Base-by-base conservation (phyloP, 2,113 vertebrate genomes). In the Phainopepla nitens region DNA sequence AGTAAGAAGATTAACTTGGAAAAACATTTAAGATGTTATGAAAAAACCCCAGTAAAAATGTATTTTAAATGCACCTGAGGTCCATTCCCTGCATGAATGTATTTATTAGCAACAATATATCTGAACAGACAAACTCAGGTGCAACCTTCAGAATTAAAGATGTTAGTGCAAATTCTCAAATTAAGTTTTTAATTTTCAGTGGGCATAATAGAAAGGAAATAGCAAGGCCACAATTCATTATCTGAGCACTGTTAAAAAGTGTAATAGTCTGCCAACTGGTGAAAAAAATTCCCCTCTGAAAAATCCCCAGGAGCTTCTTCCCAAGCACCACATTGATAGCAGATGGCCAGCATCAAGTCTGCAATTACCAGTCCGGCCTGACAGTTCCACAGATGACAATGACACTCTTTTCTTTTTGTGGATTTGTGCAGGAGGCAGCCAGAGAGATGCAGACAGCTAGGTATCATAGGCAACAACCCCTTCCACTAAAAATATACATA, bases 271-370 rank as follows among this genome's bases (percentile, higher is more conserved):
- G 65, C 44, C 73, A 89, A 89, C 41, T 53, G 73, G 42, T 29
- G 50, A 91, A 91, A 89, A 89, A 89, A 78, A 71, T 17, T 36
- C 31, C 42, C 12, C 70, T 61, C 57, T n/a, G 44, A 85, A 79
- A 96, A 89, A 44, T 36, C 58, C 62, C 62, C 50, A 64, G 53
- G 39, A 61, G 33, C 29, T 93, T 65, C 80, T 86, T 93, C 82
- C 66, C 44, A 44, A 94, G 50, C 76, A 79, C 15, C 65, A 65
- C 88, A 75, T 4, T 28, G 54, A 82, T 24, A 90, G 86, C 95
- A 95, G 82, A 96, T 90, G 87, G 95, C 39, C 72, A 90, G 49
- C 54, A 80, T 57, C 47, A 85, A 66, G 65, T 39, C 82, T 87
- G 51, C 66, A 89, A 87, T 82, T 94, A 80, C 62, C 44, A 94